Evolutionary conservation across 35 echinoderm and acorn worm species (phyloP).

Genomic region (Apostichopus parvimensis): DNA sequence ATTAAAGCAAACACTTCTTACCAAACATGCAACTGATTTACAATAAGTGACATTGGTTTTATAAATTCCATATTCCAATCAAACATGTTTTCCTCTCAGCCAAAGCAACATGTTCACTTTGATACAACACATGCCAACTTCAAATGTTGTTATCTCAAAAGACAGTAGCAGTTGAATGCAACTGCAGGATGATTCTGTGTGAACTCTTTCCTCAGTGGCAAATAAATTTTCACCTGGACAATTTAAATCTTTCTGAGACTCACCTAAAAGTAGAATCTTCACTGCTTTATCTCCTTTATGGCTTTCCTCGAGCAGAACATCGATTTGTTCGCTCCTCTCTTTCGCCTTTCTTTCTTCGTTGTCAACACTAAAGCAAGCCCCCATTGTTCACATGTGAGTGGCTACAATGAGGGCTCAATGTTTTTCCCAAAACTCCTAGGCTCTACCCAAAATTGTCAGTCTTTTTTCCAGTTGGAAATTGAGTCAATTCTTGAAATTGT

Average conservation of each 20-base stretch:
- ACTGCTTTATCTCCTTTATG: conserved; percentile 85
- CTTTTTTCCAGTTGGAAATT: neutral
- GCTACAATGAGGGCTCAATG: conserved; percentile 7
- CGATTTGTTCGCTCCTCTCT: conserved; percentile 72
- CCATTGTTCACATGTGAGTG: conserved; percentile 67
- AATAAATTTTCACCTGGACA: no score
- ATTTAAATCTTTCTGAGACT: neutral
- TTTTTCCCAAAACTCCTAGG: neutral
- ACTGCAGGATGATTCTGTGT: no score
- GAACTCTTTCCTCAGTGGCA: no score
- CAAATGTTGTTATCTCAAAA: no score
- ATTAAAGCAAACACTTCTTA: no score
- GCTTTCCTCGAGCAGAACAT: conserved; percentile 77
- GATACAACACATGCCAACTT: no score
- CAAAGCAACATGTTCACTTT: no score
- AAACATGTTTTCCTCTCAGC: no score
- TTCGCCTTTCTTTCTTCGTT: conserved; percentile 75
- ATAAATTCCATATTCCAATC: no score
- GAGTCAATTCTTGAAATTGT: neutral
- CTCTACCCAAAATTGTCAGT: conserved; percentile 24
- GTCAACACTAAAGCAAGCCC: conserved; percentile 84
- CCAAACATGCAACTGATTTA: no score
- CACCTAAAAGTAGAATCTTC: conserved; percentile 89
- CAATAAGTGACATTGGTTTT: no score
- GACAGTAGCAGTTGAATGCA: no score